Evolutionary conservation across 1,140 invertebrate genomes (phyloP), one percentile per base, ranked within the genome.

Genomic region (Aphis craccivora): DNA sequence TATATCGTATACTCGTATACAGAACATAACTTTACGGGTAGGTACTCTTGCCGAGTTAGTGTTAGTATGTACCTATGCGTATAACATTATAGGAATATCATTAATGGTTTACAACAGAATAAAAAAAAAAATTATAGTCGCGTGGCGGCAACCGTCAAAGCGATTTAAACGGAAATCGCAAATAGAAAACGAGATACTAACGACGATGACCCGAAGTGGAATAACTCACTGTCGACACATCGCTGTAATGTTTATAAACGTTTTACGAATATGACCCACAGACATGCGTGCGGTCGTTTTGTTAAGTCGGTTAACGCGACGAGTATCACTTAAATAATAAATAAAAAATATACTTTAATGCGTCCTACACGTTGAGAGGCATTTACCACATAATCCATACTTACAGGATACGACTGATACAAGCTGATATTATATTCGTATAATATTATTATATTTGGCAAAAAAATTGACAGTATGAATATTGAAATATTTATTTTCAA

Each of bases 311-410:
- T 76, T 76, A 83, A 83, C 22, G 18, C 81, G 81, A 40, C 81
- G 60, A n/a, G 60, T 76, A n/a, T 76, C 60, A 76, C 60, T 76
- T 76, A 76, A n/a, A n/a, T n/a, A 76, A 76, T 76, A 18, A n/a
- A n/a, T 76, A 76, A 76, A 76, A 76, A 60, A 76, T 35, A 5
- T n/a, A 14, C 60, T 67, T 67, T 76, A 76, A 30, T n/a, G 5
- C 5, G 14, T 14, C 1, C 14, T n/a, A 6, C 60, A 60, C 30
- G 30, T 60, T 60, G 2, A 60, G 55, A 60, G 8, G 9, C 4
- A 60, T 11, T 30, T 60, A 6, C 25, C 0, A 30, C 30, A 30
- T 30, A 25, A 60, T 60, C 3, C 55, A 30, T 30, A 30, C 2
- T 25, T 51, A 48, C 55, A 1, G 37, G 37, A 40, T 40, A 40